These are phyloP conservation scores for Mellivora capensis DNA, from an alignment of 2,113 vertebrate genomes.

Conservation along the genomic window DNA sequence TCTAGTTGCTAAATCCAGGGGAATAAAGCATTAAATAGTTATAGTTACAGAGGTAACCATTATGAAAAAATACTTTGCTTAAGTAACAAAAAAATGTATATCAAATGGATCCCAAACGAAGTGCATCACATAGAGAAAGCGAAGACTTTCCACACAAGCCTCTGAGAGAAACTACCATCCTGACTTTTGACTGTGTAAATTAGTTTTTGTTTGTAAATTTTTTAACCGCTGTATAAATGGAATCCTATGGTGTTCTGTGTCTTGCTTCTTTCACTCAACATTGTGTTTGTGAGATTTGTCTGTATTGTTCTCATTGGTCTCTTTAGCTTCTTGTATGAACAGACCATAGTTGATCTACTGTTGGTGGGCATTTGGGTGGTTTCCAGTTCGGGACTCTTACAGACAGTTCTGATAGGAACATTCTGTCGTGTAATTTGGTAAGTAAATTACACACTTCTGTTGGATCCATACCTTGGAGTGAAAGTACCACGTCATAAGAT, in stretches of 20 bases:
- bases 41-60: neutral
- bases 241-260: neutral
- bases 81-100: neutral
- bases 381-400: neutral
- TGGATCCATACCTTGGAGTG: neutral
- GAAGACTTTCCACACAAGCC: neutral
- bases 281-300: neutral
- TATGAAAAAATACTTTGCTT: neutral
- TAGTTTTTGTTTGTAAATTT: neutral
- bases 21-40: neutral
- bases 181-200: neutral
- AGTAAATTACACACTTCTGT: neutral
- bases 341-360: neutral
- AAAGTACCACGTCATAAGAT: neutral
- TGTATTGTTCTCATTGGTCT: neutral
- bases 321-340: neutral
- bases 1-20: neutral
- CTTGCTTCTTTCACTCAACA: neutral
- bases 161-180: neutral
- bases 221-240: neutral
- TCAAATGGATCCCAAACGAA: neutral
- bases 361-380: neutral
- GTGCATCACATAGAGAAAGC: neutral
- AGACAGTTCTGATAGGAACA: neutral
- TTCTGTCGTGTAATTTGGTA: neutral